Percentiles rank a stretch among this genome's conserved stretches.
phyloP scores from a whole-genome alignment of 1,140 invertebrate genomes.

The Solenopsis invicta region DNA sequence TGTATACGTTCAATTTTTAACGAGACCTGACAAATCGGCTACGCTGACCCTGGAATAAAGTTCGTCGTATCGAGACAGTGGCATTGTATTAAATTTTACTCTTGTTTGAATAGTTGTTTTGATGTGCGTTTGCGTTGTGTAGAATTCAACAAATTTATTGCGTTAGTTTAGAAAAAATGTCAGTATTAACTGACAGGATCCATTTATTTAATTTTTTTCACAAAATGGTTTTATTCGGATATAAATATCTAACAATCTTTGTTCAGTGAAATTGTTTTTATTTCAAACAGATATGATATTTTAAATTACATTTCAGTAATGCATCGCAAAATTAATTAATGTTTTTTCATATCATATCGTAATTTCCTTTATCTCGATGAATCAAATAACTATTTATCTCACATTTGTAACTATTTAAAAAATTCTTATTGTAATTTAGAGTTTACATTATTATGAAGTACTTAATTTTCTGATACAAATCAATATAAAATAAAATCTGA shows the following conservation, averaged over 20 bases:
- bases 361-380: not conserved
- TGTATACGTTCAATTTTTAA: constrained; percentile 48
- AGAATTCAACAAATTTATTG: constrained; percentile 14
- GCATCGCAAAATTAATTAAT: not conserved
- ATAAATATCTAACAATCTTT: not conserved
- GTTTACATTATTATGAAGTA: not conserved
- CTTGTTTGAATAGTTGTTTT: constrained; percentile 25
- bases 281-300: not conserved
- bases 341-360: not conserved
- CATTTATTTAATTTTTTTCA: not conserved
- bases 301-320: not conserved
- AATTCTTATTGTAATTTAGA: not conserved
- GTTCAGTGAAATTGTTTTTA: not conserved
- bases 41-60: constrained; percentile 18
- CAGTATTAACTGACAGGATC: not conserved
- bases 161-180: constrained; percentile 1
- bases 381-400: not conserved
- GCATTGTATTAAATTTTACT: constrained; percentile 42
- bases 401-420: not conserved
- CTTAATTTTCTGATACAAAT: not conserved
- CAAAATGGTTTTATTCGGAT: not conserved
- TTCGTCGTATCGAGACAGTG: not conserved
- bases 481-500: not conserved
- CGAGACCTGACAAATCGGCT: constrained; percentile 11
- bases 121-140: not conserved